A percentile compares a stretch with the other conserved stretches of the same genome.
Evolutionary conservation across 2,113 vertebrate species (phyloP).

Genomic region (Todiramphus saurophagus): DNA sequence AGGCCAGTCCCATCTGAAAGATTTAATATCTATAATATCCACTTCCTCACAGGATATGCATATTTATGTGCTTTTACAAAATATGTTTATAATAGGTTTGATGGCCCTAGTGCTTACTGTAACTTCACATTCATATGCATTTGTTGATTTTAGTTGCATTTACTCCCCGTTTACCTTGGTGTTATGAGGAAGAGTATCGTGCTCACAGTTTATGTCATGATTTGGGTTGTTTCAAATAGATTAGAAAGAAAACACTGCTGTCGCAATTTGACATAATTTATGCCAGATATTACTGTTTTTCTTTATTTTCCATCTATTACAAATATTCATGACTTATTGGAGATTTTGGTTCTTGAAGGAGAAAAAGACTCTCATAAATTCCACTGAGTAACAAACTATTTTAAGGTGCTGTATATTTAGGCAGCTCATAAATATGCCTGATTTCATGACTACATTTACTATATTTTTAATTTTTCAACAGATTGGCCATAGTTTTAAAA

Average conservation of each 20-base stretch:
- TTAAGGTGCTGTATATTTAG: constrained; percentile 15
- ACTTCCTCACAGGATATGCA: background rate
- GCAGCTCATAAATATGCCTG: constrained; percentile 7
- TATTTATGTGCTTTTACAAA: background rate
- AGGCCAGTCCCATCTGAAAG: background rate
- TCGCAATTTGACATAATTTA: background rate
- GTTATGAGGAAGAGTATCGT: background rate
- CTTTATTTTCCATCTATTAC: background rate
- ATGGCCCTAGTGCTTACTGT: background rate
- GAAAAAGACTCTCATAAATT: background rate
- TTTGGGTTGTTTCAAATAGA: background rate
- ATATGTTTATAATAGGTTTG: accelerated
- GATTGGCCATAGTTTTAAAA: background rate
- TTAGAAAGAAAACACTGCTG: background rate
- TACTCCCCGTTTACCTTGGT: background rate
- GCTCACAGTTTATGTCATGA: background rate
- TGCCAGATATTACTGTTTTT: background rate
- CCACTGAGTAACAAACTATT: background rate
- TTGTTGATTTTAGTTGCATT: background rate
- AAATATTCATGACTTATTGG: background rate
- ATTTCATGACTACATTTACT: constrained; percentile 5
- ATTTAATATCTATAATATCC: background rate
- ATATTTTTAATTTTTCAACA: constrained; percentile 42
- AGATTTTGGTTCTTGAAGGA: background rate
- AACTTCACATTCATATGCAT: background rate